Base-by-base conservation (phyloP, 92 coral and sea anemone genomes). In the Actinostola sp. region DNA sequence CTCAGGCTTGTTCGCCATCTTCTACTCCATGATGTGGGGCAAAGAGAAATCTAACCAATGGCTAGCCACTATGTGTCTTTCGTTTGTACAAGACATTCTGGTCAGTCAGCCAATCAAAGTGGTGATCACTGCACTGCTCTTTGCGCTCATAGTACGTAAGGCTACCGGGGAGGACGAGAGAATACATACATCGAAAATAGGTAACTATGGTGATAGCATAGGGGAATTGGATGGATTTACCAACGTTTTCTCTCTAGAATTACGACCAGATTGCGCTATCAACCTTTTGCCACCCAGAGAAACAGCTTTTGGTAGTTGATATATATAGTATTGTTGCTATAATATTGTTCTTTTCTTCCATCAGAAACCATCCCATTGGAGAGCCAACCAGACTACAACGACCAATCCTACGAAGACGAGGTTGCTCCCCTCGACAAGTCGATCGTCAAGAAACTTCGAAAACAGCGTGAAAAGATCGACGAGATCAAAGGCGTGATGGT, bases 1-100 rank as follows among this genome's bases (percentile, higher is more conserved):
- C 17, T 79, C 93, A 2, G 86, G 86, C 0, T 35, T 71, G 68
- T 84, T 88, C 61, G 73, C 82, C 3, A 50, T 88, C 32, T 88
- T 88, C 75, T 88, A 88, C 72, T 84, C 90, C 67, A 88, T 88
- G 93, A 88, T 88, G 93, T 88, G 93, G 93, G 93, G 93, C 1
- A 73, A 38, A 54, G 93, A 84, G 14, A 81, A 84, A 45, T 88
- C 93, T 1, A 79, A 78, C 80, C 42, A 77, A 24, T 88, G 93
- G 93, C 41, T 88, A 7, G 62, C 86, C 0, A 73, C 93, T 0
- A 84, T 88, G 86, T 42, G 50, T 24, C 61, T 88, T 29, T 75
- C 93, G 25, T 88, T 88, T 29, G 39, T 88, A 2, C 93, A 88
- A 25, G 93, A 88, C 67, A 84, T 82, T 3, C 66, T 88, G 32